phyloP scores from a whole-genome alignment of 2,113 vertebrate genomes.

The Microcebus ravelobensis region DNA sequence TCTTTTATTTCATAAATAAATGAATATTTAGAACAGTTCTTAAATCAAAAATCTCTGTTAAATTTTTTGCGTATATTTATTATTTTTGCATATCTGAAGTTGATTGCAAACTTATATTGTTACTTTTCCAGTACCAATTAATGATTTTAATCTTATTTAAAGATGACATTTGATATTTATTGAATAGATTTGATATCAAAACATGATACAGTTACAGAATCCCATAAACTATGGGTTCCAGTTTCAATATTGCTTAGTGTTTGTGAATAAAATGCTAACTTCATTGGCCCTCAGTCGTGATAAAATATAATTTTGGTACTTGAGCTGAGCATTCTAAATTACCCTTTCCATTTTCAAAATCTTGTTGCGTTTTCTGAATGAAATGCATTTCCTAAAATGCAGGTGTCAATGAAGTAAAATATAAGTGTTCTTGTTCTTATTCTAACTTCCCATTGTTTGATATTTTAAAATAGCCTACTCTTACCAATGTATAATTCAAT shows the following conservation, averaged over 20 bases:
- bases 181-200: neutral
- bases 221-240: neutral
- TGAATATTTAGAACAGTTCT: neutral
- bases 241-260: neutral
- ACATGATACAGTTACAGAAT: neutral
- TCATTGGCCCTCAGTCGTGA: neutral
- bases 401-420: neutral
- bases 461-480: neutral
- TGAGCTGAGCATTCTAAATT: neutral
- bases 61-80: neutral
- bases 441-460: neutral
- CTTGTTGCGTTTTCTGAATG: neutral
- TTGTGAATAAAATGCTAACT: neutral
- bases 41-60: neutral
- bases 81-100: neutral
- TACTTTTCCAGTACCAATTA: neutral
- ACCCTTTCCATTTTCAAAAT: neutral
- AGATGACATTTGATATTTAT: neutral
- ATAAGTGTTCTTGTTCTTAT: neutral
- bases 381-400: neutral
- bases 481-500: neutral
- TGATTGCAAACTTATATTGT: neutral
- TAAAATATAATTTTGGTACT: neutral
- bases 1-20: constrained; percentile 4
- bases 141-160: neutral